Evolutionary conservation across 2,113 vertebrate genomes (phyloP), one percentile per base, ranked within the genome.

Genomic region (Mesembrinibis cayennensis): DNA sequence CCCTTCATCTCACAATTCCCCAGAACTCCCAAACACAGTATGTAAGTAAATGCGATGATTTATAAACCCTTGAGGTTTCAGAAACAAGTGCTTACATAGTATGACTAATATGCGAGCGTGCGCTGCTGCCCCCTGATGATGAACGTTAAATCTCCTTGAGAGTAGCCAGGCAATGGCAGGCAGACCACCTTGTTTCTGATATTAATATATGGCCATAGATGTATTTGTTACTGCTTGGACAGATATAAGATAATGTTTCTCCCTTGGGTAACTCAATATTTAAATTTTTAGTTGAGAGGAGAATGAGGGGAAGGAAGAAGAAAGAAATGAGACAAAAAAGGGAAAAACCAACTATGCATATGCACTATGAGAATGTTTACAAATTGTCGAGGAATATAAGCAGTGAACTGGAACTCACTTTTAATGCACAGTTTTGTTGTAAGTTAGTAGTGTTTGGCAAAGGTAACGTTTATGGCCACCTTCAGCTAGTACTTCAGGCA

Each of bases 111-210:
- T 0, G 52, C 0, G 4, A 89, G 44, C 1, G 12, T 16, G 12
- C 11, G 10, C 53, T 96, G 89, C 81, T 95, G 83, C 89, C 89
- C 93, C 88, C 89, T 94, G 53, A 90, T 44, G 92, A 29, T 55
- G 45, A 96, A 89, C 2, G 12, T 56, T 80, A 49, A 52, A 49
- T 65, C 20, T 87, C 55, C 66, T n/a, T 0, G 1, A 74, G 62
- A 88, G 87, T 2, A 65, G 65, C 63, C 40, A 30, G 38, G 30
- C 63, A 47, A n/a, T 53, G 71, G 42, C 76, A 72, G 0, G 0
- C 52, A 76, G 77, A 38, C 58, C 63, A 61, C 21, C 32, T 42
- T 25, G 62, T 45, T 65, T 45, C 82, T 76, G 49, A 4, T 9
- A n/a, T 62, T 63, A 45, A 26, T 83, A n/a, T 32, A 44, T 32